Percentiles rank a stretch among this genome's conserved stretches.
Conservation (phyloP, 2,113 vertebrate genomes). For the Parus major region DNA sequence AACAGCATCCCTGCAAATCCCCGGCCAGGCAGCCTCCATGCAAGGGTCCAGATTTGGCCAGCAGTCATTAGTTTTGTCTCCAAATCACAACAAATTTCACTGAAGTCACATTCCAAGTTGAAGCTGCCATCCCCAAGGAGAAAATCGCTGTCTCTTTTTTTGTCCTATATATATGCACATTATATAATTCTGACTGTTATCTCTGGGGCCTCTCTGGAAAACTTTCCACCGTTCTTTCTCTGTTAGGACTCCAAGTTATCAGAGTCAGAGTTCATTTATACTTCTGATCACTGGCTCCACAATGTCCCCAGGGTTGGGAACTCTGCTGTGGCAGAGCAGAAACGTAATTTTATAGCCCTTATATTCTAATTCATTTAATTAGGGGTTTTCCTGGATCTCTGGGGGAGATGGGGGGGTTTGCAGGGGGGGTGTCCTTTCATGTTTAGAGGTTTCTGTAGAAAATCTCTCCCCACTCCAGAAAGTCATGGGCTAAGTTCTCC, state of each 20-base stretch:
- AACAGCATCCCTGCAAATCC: not conserved
- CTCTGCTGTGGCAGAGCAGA: slow-evolving; percentile 28
- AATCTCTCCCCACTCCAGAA: slow-evolving; percentile 18
- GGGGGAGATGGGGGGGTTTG: no score
- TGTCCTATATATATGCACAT: not conserved
- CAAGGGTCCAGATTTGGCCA: not conserved
- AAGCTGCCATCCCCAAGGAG: not conserved
- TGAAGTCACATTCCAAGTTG: not conserved
- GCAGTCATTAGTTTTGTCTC: not conserved
- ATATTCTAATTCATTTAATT: slow-evolving; percentile 58
- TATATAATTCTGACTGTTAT: slow-evolving; percentile 20
- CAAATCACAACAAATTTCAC: not conserved
- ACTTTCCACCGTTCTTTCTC: slow-evolving; percentile 27
- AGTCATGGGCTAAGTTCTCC: not conserved
- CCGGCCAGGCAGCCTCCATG: not conserved
- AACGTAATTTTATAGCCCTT: slow-evolving; percentile 38
- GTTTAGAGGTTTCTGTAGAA: slow-evolving; percentile 36
- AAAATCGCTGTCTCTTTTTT: not conserved
- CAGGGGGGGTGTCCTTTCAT: not conserved
- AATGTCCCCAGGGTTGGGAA: slow-evolving; percentile 29
- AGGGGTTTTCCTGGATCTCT: not conserved
- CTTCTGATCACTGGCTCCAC: not conserved
- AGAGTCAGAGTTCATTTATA: slow-evolving; percentile 64
- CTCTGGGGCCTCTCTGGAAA: slow-evolving; percentile 28
- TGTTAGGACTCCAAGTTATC: slow-evolving; percentile 54